Base-by-base conservation (phyloP, 2,113 vertebrate genomes). In the Callionymus lyra region DNA sequence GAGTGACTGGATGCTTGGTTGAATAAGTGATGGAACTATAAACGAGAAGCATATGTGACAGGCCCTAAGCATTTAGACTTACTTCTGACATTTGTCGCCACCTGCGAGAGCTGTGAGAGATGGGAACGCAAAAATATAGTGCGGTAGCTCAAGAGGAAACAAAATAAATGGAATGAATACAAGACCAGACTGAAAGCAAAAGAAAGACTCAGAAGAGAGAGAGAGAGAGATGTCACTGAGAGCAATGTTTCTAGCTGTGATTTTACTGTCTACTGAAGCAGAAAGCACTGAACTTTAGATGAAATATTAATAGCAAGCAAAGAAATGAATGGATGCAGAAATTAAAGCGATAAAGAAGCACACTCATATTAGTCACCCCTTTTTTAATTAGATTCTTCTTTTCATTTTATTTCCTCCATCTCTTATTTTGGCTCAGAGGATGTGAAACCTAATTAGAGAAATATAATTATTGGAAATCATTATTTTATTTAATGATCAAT, bases 181-280 rank as follows among this genome's bases (percentile, higher is more conserved):
- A 31, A 55, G 27, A 37, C 2, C 10, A 21, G 47, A 37, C 13
- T 48, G 40, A 59, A 38, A 53, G 14, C 1, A n/a, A 41, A 14
- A 34, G 9, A 16, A n/a, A 13, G 21, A 31, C 18, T 14, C 16
- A 32, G 38, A 31, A 36, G 31, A 39, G 21, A 45, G 44, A 49
- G 41, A 18, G 37, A 47, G 34, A 34, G 53, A 50, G 46, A 63
- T 59, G 60, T 68, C 68, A 68, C 64, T 73, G 59, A 72, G 62
- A 70, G 69, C 56, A 41, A 60, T 44, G 67, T 72, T 73, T 76
- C 60, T 62, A 67, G 73, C 75, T 60, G 59, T 74, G 72, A 84
- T 77, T 82, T 81, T 69, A 74, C 73, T 49, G 58, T 74, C 61
- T 76, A 74, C 48, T 75, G 68, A 84, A 82, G 80, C 76, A 72